A percentile compares a stretch with the other conserved stretches of the same genome.
These are phyloP conservation scores for Uropsilus gracilis DNA, from an alignment of 2,113 vertebrate species.

Conservation along the genomic window DNA sequence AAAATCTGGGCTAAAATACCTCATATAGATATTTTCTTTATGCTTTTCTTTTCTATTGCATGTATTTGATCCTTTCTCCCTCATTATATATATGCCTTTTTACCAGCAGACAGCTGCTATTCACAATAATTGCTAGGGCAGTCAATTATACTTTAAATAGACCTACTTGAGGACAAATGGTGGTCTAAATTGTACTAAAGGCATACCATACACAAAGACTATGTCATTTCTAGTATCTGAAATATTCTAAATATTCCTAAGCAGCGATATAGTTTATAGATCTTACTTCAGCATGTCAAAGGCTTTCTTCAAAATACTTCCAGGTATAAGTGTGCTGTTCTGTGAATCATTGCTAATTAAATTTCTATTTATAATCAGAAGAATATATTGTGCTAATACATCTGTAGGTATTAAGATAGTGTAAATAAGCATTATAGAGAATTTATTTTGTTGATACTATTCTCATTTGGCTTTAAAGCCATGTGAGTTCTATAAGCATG, in stretches of 20 bases:
- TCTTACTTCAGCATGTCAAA: slow-evolving; percentile 51
- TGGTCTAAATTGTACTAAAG: slow-evolving; percentile 87
- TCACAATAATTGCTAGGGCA: slow-evolving; percentile 89
- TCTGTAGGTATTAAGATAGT: background rate
- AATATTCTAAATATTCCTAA: slow-evolving; percentile 86
- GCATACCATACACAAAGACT: slow-evolving; percentile 86
- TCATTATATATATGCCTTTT: slow-evolving; percentile 87
- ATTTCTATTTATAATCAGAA: slow-evolving; percentile 42
- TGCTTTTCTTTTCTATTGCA: slow-evolving; percentile 82
- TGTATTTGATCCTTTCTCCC: slow-evolving; percentile 87
- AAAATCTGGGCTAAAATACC: slow-evolving; percentile 85
- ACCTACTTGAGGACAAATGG: slow-evolving; percentile 91
- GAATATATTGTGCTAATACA: background rate
- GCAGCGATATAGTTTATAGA: slow-evolving; percentile 58
- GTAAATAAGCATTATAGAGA: background rate
- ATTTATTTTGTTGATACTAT: background rate
- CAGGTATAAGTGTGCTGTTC: background rate
- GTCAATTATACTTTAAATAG: slow-evolving; percentile 93
- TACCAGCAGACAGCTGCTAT: slow-evolving; percentile 89
- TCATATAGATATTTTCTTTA: slow-evolving; percentile 88
- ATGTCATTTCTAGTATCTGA: slow-evolving; percentile 86
- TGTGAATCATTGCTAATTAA: slow-evolving; percentile 30
- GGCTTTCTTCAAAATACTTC: slow-evolving; percentile 62
- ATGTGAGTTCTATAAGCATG: background rate
- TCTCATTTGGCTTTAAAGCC: background rate